phyloP scores from a whole-genome alignment of 2,797 vertebrate species.

The Hirundo rustica region DNA sequence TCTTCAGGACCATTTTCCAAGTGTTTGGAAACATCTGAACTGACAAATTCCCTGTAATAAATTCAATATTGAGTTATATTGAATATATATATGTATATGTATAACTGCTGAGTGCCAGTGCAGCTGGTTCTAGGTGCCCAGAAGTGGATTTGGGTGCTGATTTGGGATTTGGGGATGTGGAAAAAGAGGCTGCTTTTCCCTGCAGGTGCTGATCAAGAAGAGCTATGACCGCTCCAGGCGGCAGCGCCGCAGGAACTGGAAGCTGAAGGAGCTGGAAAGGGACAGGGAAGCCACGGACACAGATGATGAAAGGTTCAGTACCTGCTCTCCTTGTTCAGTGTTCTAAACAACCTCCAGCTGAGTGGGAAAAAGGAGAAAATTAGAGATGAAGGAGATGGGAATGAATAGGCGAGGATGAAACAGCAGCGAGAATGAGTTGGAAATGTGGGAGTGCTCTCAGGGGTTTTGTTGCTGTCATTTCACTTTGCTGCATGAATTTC shows the following conservation, averaged over 20 bases:
- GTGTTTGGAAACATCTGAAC: neutral
- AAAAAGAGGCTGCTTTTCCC: neutral
- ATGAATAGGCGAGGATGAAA: neutral
- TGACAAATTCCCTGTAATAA: neutral
- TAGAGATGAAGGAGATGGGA: neutral
- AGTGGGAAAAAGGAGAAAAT: neutral
- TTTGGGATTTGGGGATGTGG: neutral
- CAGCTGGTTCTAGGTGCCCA: neutral
- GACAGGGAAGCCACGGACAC: constrained; percentile 85
- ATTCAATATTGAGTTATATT: neutral
- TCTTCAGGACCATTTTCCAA: neutral
- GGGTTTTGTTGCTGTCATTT: neutral
- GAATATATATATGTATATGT: neutral
- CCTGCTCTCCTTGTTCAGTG: neutral
- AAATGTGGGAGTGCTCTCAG: too few relatives aligned
- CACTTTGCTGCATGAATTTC: neutral
- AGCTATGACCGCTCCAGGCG: constrained; percentile 88
- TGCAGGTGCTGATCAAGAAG: constrained; percentile 95
- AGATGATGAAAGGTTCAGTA: constrained; percentile 87
- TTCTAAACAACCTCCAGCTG: neutral
- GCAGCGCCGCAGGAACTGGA: constrained; percentile 92
- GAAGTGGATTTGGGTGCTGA: neutral
- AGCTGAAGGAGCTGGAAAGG: constrained; percentile 86
- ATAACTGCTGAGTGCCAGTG: neutral
- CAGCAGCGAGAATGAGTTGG: neutral